Base-by-base conservation (phyloP, 1,140 invertebrate species). In the Leguminivora glycinivorella region DNA sequence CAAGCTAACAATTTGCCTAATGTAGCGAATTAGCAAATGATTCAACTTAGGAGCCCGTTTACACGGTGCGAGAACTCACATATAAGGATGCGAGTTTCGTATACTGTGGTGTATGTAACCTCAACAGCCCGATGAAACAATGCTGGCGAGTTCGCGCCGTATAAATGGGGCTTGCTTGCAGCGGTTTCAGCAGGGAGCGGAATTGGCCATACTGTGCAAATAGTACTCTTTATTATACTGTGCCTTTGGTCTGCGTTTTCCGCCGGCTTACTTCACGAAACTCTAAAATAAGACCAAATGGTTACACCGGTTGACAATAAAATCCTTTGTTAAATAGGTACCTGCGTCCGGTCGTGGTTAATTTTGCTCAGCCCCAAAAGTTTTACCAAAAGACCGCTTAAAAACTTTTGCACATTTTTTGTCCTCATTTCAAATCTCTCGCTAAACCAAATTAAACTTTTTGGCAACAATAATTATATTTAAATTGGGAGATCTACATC, bases 341-440 rank as follows among this genome's bases (percentile, higher is more conserved):
- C 58, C 58, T 63, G 58, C 25, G 26, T 31, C 58, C 58, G 26
- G 26, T 3, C 67, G 67, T 47, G 34, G 25, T 43, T 69, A 69
- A 69, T 69, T 69, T 6, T 24, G 4, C 25, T 47, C 12, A 6
- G 24, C 68, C 47, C 12, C 25, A 26, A 56, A 52, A 68, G 60
- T 56, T 69, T 9, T 56, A 38, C 14, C 29, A 66, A 58, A 72
- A 25, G 7, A 71, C 71, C 70, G 70, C 72, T 73, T 73, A 73
- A 75, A 79, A 79, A 72, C 68, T 47, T 79, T 79, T 75, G 52
- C 73, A 72, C 72, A 72, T 76, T 78, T 76, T 71, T 68, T 19
- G 31, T 38, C 66, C 40, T n/a, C 70, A 43, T 63, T 17, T 25
- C 40, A 67, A 67, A 70, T 67, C 60, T 70, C 71, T 31, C 67